Base-by-base conservation (phyloP, 2,113 vertebrate species). In the Chionis minor region DNA sequence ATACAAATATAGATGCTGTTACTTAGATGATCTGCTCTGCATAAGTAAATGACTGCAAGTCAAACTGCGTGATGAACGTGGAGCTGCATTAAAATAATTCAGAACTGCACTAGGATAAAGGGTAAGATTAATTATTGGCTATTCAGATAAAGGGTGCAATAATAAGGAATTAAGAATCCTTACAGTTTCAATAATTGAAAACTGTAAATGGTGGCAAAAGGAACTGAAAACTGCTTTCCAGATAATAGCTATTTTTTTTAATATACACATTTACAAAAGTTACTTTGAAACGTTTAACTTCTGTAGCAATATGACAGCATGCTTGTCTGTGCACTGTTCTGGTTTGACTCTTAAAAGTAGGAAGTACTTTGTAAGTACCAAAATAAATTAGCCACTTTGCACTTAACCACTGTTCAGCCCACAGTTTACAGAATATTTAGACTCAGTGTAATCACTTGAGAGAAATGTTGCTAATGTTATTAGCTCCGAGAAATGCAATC, bases 381-480 rank as follows among this genome's bases (percentile, higher is more conserved):
- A 88, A 91, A 92, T 94, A 91, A 97, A 92, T 96, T 13, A 91
- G 24, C 81, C 62, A 47, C 38, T 95, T 96, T 59, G 55, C 92
- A 38, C 78, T 90, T 66, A 69, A 94, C 52, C 91, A 58, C 70
- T 73, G 66, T 55, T 95, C 86, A 95, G 71, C 81, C 78, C 78
- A 80, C 89, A 85, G 67, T 51, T 95, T 94, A 65, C 78, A 90
- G 92, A 94, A 86, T 94, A 89, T 92, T 97, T 85, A 88, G 66
- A 47, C 45, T 75, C 81, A 3, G 35, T 80, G 78, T 51, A 87
- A 90, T 87, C 81, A 77, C 86, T 91, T 30, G 62, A 85, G 70
- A 69, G 69, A 86, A 95, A 63, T 13, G 15, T 45, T 49, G 54
- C 62, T 94, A 75, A 62, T 92, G 78, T 49, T 93, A n/a, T 51